Percentiles rank a stretch among this genome's conserved stretches.
phyloP scores from a whole-genome alignment of 2,888 invertebrate species.

The Hedya salicella region DNA sequence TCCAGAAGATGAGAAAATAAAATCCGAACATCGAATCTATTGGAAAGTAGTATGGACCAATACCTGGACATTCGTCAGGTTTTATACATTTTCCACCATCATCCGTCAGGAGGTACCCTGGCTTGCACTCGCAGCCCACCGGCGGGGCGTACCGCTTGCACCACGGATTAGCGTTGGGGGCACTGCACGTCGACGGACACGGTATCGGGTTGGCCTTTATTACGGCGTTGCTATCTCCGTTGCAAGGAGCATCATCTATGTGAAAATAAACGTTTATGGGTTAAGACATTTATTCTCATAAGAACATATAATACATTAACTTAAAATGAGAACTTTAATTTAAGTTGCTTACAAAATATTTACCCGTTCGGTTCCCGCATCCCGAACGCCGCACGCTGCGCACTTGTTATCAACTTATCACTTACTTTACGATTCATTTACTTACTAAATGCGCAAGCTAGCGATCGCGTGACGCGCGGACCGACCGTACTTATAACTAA shows the following conservation, averaged over 20 bases:
- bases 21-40: not conserved
- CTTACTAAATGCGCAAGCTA: too few relatives aligned
- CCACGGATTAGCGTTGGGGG: slow-evolving; percentile 21
- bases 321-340: too few relatives aligned
- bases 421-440: too few relatives aligned
- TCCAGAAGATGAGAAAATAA: not conserved
- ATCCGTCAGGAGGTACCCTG: slow-evolving; percentile 16
- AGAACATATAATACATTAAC: too few relatives aligned
- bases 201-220: slow-evolving; percentile 34
- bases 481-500: too few relatives aligned
- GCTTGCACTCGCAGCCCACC: slow-evolving; percentile 35
- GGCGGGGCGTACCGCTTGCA: slow-evolving; percentile 27
- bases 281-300: too few relatives aligned
- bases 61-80: slow-evolving; percentile 36
- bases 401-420: too few relatives aligned
- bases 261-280: not conserved
- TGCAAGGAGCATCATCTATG: slow-evolving; percentile 31
- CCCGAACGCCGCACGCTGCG: too few relatives aligned
- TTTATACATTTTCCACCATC: slow-evolving; percentile 20
- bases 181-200: slow-evolving; percentile 25
- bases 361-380: too few relatives aligned
- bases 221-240: slow-evolving; percentile 34
- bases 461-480: too few relatives aligned
- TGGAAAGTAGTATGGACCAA: not conserved
- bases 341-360: too few relatives aligned